Evolutionary conservation across 2,888 invertebrate species (phyloP).

Genomic region (Cantharis nigra): DNA sequence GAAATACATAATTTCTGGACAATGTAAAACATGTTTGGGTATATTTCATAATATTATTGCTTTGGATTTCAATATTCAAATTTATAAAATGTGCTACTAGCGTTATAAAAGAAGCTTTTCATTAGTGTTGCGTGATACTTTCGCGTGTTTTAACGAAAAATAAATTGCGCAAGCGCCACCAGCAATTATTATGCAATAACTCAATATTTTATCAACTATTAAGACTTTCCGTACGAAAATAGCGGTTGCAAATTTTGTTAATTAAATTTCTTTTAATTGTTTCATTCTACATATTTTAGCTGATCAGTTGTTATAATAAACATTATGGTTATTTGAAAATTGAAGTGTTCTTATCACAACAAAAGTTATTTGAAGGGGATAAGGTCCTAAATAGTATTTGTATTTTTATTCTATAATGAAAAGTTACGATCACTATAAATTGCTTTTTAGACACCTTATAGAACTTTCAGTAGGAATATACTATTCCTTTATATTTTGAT

Average conservation of each 20-base stretch:
- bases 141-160: constrained; percentile 20
- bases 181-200: constrained; percentile 27
- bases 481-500: neutral
- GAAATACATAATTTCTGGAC: neutral
- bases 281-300: neutral
- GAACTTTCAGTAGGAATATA: neutral
- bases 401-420: neutral
- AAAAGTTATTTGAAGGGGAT: neutral
- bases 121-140: constrained; percentile 30
- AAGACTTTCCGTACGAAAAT: neutral
- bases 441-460: neutral
- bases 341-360: neutral
- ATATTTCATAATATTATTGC: constrained; percentile 13
- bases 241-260: constrained; percentile 4
- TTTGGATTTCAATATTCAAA: constrained; percentile 20
- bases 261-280: neutral
- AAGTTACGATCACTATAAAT: neutral
- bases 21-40: constrained; percentile 14
- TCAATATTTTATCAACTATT: constrained; percentile 18
- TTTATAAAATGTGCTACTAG: constrained; percentile 20
- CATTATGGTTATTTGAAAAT: neutral
- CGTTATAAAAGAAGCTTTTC: constrained; percentile 29
- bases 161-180: constrained; percentile 24
- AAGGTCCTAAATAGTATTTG: neutral
- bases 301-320: neutral